These are phyloP conservation scores for Leptodactylus fallax DNA, from an alignment of 2,797 vertebrate species.

Conservation along the genomic window DNA sequence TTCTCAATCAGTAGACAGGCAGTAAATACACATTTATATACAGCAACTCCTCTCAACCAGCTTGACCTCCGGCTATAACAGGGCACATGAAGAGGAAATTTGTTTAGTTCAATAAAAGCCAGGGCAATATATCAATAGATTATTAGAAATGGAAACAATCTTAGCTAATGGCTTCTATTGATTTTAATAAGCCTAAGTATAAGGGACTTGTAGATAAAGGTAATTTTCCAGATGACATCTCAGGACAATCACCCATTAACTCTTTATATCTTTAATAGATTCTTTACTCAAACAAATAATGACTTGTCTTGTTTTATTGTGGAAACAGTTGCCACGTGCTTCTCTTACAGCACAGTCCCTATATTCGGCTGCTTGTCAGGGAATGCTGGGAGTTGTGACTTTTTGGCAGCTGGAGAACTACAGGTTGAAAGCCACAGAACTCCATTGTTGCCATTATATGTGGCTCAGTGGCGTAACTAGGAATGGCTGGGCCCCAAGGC, in stretches of 20 bases:
- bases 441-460: neutral
- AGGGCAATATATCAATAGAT: slow-evolving; percentile 82
- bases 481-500: too few relatives aligned
- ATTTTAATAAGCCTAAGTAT: slow-evolving; percentile 83
- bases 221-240: slow-evolving; percentile 66
- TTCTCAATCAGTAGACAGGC: slow-evolving; percentile 84
- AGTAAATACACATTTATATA: slow-evolving; percentile 84
- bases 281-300: slow-evolving; percentile 16
- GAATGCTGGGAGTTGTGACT: neutral
- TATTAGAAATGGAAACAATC: slow-evolving; percentile 80
- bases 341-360: neutral
- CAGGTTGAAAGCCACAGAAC: too few relatives aligned
- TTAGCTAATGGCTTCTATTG: slow-evolving; percentile 81
- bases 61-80: slow-evolving; percentile 78
- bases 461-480: too few relatives aligned
- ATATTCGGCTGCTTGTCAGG: neutral
- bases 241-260: slow-evolving; percentile 61
- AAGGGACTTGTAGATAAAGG: slow-evolving; percentile 76
- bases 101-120: slow-evolving; percentile 84
- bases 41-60: slow-evolving; percentile 75
- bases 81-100: slow-evolving; percentile 81
- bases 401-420: neutral
- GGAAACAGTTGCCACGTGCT: neutral
- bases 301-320: slow-evolving; percentile 7
- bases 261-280: slow-evolving; percentile 33